Evolutionary conservation across 2,113 vertebrate species (phyloP).

Genomic region (Pholis gunnellus): DNA sequence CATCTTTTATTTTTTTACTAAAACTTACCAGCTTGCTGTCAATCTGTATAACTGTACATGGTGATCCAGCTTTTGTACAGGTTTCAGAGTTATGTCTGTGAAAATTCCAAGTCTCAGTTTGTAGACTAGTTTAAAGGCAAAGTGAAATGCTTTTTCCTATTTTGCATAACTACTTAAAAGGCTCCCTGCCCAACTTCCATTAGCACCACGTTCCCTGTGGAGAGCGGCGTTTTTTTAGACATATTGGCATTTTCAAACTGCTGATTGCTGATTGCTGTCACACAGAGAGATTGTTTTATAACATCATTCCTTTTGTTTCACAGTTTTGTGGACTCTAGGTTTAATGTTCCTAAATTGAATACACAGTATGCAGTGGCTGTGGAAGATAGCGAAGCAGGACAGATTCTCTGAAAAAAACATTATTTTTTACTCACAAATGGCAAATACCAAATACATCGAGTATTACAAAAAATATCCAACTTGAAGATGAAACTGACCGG

Average conservation of each 20-base stretch:
- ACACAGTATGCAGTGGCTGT: neutral
- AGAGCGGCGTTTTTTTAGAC: conserved; percentile 53
- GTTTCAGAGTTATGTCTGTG: neutral
- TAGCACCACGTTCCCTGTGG: conserved; percentile 61
- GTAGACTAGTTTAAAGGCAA: conserved; percentile 12
- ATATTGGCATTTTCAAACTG: conserved; percentile 71
- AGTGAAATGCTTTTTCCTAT: conserved; percentile 32
- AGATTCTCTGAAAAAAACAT: neutral
- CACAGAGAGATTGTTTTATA: conserved; percentile 62
- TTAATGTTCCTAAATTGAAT: conserved; percentile 32
- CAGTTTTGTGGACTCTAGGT: conserved; percentile 21
- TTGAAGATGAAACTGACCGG: neutral
- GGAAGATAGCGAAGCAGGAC: neutral
- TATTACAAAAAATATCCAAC: neutral
- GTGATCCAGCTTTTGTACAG: neutral
- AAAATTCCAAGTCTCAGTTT: conserved; percentile 8
- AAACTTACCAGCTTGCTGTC: neutral
- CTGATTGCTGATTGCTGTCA: conserved; percentile 73
- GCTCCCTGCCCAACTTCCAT: conserved; percentile 63
- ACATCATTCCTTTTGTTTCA: conserved; percentile 50
- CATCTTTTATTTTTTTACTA: neutral
- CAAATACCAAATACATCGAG: neutral
- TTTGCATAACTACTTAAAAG: conserved; percentile 52
- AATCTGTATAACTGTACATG: neutral
- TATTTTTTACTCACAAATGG: conserved; percentile 8